Conservation (phyloP, 1,140 invertebrate species). For the Temnothorax curvispinosus region DNA sequence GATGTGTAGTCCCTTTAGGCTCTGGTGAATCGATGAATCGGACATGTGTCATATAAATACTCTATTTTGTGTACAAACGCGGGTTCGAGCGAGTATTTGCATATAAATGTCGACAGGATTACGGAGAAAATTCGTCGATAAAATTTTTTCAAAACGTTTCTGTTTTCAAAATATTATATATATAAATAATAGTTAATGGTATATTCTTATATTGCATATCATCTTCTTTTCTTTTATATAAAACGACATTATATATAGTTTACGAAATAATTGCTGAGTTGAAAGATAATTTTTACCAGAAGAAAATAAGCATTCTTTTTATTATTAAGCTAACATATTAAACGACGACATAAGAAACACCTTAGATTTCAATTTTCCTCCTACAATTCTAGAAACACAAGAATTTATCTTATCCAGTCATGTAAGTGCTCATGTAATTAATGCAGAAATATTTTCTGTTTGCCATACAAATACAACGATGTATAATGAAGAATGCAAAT, state of each 20-base stretch:
- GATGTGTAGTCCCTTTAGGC: slow-evolving; percentile 27
- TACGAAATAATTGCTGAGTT: not conserved
- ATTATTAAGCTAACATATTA: not conserved
- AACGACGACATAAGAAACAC: not conserved
- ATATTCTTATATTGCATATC: not conserved
- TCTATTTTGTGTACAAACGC: not conserved
- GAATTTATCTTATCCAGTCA: slow-evolving; percentile 16
- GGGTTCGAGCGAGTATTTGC: not conserved
- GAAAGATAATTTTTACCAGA: not conserved
- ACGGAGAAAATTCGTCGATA: not conserved
- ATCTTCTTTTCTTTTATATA: not conserved
- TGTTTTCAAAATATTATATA: not conserved
- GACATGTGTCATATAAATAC: not conserved
- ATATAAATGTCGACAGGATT: not conserved
- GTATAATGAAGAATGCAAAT: slow-evolving; percentile 63
- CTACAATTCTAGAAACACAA: not conserved
- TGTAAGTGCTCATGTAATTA: slow-evolving; percentile 23
- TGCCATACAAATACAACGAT: slow-evolving; percentile 41
- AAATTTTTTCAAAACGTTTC: not conserved
- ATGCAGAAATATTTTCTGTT: slow-evolving; percentile 58
- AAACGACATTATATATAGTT: not conserved
- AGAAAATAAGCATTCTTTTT: slow-evolving; percentile 1
- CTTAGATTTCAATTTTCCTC: not conserved
- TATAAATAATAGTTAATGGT: not conserved
- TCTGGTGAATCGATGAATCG: slow-evolving; percentile 11